Evolutionary conservation across 2,113 vertebrate species (phyloP), one percentile per base, ranked within the genome.

Genomic region (Zeus faber): DNA sequence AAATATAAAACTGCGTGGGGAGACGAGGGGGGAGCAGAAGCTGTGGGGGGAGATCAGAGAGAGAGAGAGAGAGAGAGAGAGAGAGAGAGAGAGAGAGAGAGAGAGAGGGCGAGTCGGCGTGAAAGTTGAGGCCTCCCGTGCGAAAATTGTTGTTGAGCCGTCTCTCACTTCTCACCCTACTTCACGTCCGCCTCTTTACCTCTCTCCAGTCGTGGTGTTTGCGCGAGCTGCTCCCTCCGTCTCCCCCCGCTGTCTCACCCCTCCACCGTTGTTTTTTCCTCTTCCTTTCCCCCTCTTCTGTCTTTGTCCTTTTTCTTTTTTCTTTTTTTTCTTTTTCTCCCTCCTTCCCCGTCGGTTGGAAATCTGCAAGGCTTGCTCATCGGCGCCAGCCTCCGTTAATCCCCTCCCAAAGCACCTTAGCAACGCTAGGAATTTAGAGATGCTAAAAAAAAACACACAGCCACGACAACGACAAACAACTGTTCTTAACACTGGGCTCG

Each of bases 321-420:
- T 68, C 73, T 80, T 59, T 65, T 76, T 72, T 61, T 54, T 68
- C 13, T 58, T 73, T 76, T 82, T 81, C 81, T 84, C 83, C 74
- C 85, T 74, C 72, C 80, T 82, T 75, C 69, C 49, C 63, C 76
- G 71, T 76, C 59, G 75, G 76, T 81, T 65, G 80, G 78, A 84
- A 85, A 87, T 87, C 75, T 85, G 83, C 72, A 44, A 83, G 84
- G 72, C 80, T 84, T 84, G 81, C 85, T 89, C 85, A 84, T 89
- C 83, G 77, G 72, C 68, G 85, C 87, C 87, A 88, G 85, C 84
- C 73, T 71, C 70, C 80, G 84, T 78, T 88, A 89, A 88, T 88
- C 86, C 84, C 70, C 71, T 81, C 80, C 80, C 83, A 88, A 89
- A 89, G 84, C 84, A 87, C 83, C 83, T 89, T 87, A 87, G 84